These are phyloP conservation scores for Xylophagus ater DNA, from an alignment of 2,888 invertebrate genomes.

Conservation along the genomic window DNA sequence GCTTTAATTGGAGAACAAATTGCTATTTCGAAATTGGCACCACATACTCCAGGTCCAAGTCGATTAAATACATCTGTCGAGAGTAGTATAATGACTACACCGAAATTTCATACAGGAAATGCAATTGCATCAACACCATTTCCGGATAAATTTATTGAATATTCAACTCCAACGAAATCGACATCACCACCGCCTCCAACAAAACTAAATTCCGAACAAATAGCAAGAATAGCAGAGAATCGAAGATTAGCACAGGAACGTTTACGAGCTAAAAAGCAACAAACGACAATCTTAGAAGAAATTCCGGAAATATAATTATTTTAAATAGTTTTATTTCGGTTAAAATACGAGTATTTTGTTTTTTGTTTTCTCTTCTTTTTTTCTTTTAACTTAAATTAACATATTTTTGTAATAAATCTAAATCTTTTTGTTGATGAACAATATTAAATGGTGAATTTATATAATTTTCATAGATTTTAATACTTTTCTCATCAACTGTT, in stretches of 20 bases:
- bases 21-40: constrained; percentile 41
- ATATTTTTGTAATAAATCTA: constrained; percentile 13
- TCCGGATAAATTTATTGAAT: not conserved
- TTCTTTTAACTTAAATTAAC: constrained; percentile 10
- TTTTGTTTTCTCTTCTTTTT: constrained; percentile 3
- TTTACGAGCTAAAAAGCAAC: constrained; percentile 41
- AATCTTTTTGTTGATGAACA: constrained; percentile 12
- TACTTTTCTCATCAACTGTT: constrained; percentile 28
- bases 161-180: constrained; percentile 1
- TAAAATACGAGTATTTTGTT: not conserved
- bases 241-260: constrained; percentile 53
- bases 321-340: not conserved
- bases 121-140: constrained; percentile 30
- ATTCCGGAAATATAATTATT: not conserved
- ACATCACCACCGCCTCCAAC: constrained; percentile 8
- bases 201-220: constrained; percentile 48
- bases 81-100: constrained; percentile 25
- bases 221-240: constrained; percentile 57
- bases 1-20: constrained; percentile 53
- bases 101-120: constrained; percentile 27
- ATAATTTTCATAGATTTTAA: constrained; percentile 31
- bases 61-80: constrained; percentile 13
- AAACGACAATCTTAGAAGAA: not conserved
- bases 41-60: constrained; percentile 11
- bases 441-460: constrained; percentile 25